Conservation (phyloP, 2,888 invertebrate species). For the Deroplatys truncata region DNA sequence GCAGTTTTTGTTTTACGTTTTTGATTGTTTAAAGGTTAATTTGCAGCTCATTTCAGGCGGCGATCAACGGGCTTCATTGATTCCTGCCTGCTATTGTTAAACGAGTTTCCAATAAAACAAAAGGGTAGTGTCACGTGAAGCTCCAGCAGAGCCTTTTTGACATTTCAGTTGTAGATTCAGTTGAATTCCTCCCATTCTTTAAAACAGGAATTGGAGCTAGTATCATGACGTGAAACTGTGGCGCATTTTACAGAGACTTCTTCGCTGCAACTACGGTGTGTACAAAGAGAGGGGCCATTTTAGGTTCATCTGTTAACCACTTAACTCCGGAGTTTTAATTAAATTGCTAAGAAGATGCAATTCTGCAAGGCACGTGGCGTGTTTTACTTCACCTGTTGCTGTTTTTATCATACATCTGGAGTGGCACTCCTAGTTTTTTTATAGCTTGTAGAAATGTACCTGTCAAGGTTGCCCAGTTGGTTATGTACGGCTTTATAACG, state of each 20-base stretch:
- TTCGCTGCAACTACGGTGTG: neutral
- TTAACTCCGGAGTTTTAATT: neutral
- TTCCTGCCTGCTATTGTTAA: neutral
- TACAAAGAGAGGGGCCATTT: neutral
- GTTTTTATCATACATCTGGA: neutral
- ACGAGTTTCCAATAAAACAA: neutral
- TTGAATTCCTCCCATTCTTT: neutral
- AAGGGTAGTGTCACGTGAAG: neutral
- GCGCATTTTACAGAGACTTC: neutral
- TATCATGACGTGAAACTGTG: no score
- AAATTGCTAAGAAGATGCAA: neutral
- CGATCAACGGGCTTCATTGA: neutral
- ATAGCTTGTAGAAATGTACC: no score
- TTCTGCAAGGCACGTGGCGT: neutral
- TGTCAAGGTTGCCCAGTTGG: no score
- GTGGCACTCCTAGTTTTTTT: neutral
- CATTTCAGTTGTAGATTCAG: neutral
- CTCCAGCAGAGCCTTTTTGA: neutral
- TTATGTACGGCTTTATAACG: no score
- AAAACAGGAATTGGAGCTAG: no score
- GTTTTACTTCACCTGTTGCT: neutral
- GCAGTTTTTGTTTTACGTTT: neutral
- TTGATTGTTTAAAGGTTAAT: neutral
- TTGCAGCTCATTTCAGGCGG: neutral
- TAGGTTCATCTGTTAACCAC: neutral